Evolutionary conservation across 2,113 vertebrate genomes (phyloP), one percentile per base, ranked within the genome.

Genomic region (Theristicus caerulescens): DNA sequence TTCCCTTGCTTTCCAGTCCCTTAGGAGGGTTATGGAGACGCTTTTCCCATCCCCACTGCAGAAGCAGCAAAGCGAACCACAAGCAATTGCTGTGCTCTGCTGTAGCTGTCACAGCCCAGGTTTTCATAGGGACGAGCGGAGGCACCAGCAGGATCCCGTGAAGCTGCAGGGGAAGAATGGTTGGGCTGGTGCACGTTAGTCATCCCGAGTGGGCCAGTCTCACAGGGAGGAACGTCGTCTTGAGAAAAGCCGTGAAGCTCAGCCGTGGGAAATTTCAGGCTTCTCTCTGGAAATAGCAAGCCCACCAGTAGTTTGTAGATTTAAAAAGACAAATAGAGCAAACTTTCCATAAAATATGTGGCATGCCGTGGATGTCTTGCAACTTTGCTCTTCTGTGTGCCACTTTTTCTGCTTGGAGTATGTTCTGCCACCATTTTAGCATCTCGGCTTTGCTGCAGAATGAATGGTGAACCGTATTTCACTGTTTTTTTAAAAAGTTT

Each of bases 1-100:
- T 97, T 97, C 61, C 57, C 54, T 86, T 72, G 44, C 88, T 87
- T 81, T 78, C 49, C 85, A 83, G 76, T 98, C 92, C 97, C 97
- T 90, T 32, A 96, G 94, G 95, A 74, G 81, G 16, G 49, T 65
- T 72, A 40, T 55, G 58, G 82, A 51, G 92, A 73, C 52, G 72
- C 81, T 67, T 89, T 96, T 96, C 93, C 62, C 65, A 47, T 90
- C 88, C 85, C 64, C 7, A 9, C 79, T n/a, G 38, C 81, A 61
- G 91, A 87, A 95, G 58, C 17, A 69, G 66, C 46, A 7, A 10
- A 82, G 86, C 1, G 31, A 93, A 86, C 71, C 65, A 47, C 8
- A 24, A 94, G 80, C 65, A 51, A 12, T 52, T 2, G 1, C 74
- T 49, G 51, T 1, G 8, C 46, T 88, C n/a, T 25, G 88, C 70